Base-by-base conservation (phyloP, 2,888 invertebrate species). In the Idaea aversata region DNA sequence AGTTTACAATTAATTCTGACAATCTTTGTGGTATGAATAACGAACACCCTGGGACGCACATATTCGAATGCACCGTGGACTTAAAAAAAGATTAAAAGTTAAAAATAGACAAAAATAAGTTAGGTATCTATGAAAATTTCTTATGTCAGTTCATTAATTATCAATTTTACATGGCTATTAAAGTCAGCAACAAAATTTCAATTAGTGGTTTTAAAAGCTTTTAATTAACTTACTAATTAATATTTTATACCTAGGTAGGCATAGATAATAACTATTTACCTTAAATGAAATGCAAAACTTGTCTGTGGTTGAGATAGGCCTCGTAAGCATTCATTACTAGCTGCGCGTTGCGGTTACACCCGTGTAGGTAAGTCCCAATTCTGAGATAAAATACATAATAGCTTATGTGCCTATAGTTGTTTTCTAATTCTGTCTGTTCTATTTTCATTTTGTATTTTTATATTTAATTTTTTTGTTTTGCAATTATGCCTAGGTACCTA, bases 371-470 rank as follows among this genome's bases (percentile, higher is more conserved):
- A 34, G 58, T 25, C 25, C 25, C 3, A n/a, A 58, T 58, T 5
- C 15, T 15, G 58, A 15, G 58, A 58, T 58, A 58, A 58, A 58
- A 58, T n/a, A n/a, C n/a, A n/a, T n/a, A n/a, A n/a, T n/a, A n/a
- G n/a, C n/a, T n/a, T n/a, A n/a, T n/a, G n/a, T n/a, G n/a, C n/a
- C n/a, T n/a, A n/a, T n/a, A n/a, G n/a, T n/a, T n/a, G n/a, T n/a
- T n/a, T n/a, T n/a, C n/a, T n/a, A n/a, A n/a, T n/a, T n/a, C n/a
- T n/a, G n/a, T n/a, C n/a, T n/a, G n/a, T n/a, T n/a, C n/a, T n/a
- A n/a, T n/a, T n/a, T n/a, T n/a, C n/a, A n/a, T n/a, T n/a, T n/a
- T n/a, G n/a, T n/a, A n/a, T n/a, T n/a, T n/a, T n/a, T n/a, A n/a
- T n/a, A n/a, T n/a, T n/a, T n/a, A n/a, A n/a, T n/a, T n/a, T n/a